A percentile compares a stretch with the other conserved stretches of the same genome.
phyloP scores from a whole-genome alignment of 2,888 invertebrate genomes.

The Amiota minor region DNA sequence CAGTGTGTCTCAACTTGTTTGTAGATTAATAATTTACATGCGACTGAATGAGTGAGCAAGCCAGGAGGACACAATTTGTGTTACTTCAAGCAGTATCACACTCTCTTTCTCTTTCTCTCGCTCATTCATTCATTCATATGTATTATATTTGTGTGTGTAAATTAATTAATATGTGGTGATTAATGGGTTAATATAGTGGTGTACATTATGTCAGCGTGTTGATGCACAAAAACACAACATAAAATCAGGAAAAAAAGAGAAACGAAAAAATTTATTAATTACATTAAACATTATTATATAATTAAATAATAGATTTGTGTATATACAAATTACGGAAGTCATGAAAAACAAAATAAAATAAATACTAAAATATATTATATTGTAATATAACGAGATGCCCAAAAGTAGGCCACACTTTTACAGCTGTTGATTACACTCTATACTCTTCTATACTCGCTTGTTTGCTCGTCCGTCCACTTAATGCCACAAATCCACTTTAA shows the following conservation, averaged over 20 bases:
- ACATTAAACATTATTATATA: slow-evolving; percentile 26
- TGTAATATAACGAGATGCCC: not conserved
- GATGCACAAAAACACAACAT: not conserved
- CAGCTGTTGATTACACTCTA: not conserved
- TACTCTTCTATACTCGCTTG: not conserved
- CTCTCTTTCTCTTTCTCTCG: too few species aligned
- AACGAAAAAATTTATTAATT: slow-evolving; percentile 17
- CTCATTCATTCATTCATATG: not conserved
- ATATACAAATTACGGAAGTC: not conserved
- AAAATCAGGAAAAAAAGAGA: not conserved
- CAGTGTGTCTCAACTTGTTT: slow-evolving; percentile 19
- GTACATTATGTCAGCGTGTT: slow-evolving; percentile 2
- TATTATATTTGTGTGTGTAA: not conserved
- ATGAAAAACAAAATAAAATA: not conserved
- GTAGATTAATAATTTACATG: slow-evolving; percentile 9
- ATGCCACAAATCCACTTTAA: not conserved
- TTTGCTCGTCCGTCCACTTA: not conserved
- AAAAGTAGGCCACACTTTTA: not conserved
- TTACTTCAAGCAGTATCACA: too few species aligned
- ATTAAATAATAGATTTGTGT: slow-evolving; percentile 29
- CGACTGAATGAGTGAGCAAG: not conserved
- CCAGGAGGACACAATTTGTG: too few species aligned
- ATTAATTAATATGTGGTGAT: slow-evolving; percentile 28
- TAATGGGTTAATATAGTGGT: slow-evolving; percentile 27
- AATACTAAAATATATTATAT: not conserved